Evolutionary conservation across 2,797 vertebrate genomes (phyloP), one percentile per base, ranked within the genome.

Genomic region (Lemur catta): DNA sequence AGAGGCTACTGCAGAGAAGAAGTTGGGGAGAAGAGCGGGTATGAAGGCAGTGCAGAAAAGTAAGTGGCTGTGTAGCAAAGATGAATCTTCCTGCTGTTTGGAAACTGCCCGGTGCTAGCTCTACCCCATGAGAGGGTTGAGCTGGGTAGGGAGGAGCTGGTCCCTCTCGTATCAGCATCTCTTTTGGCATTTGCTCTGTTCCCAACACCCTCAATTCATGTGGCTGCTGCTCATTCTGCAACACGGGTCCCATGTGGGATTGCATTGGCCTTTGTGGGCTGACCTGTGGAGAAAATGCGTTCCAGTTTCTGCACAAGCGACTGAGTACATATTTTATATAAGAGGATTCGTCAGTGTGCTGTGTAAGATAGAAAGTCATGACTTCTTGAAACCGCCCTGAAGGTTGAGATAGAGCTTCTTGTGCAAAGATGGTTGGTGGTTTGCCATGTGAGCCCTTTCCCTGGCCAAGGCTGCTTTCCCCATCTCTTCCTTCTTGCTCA

Each of bases 401-500:
- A 75, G 74, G 15, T 1, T 4, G 89, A 22, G 10, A 4, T 43
- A 28, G 8, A 75, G 50, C 63, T 75, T 57, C 4, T 17, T 33
- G 14, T 15, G 12, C 50, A 12, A 50, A 55, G 43, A 20, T 59
- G 41, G 26, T 24, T 38, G 81, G 35, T 17, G 15, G 35, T 69
- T 92, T 30, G 33, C 28, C 9, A 1, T 52, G 11, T 30, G 48
- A 13, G 35, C 41, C 8, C 76, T 84, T 43, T 61, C 80, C 75
- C 15, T 48, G 20, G 65, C 75, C 22, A 6, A 13, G 52, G n/a
- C 22, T 33, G 38, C 92, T 87, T 94, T 93, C 93, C 74, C 38
- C 81, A n/a, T 59, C 67, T 57, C 72, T 48, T 80, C 28, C 72
- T 63, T 74, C 81, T 92, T 84, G 65, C 55, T 50, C 72, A 90